Evolutionary conservation across 2,888 invertebrate genomes (phyloP).

Genomic region (Helobdella robusta): DNA sequence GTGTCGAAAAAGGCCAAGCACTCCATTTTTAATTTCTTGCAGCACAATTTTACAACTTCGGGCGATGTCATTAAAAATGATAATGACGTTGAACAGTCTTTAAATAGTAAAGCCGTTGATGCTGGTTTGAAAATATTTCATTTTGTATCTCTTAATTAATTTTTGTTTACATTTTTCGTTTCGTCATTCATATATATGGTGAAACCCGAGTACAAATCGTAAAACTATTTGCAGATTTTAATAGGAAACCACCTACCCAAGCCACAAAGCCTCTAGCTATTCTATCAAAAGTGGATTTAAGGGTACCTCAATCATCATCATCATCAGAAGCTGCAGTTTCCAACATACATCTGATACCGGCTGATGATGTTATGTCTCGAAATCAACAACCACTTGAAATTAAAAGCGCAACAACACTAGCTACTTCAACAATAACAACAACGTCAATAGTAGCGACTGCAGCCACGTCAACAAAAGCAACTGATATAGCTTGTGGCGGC

Average conservation of each 20-base stretch:
- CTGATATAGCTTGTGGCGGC: background rate
- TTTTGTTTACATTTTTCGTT: too few relatives aligned
- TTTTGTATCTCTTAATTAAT: too few relatives aligned
- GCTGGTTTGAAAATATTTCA: too few relatives aligned
- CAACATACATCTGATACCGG: background rate
- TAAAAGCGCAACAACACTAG: too few relatives aligned
- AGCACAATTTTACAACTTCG: conserved; percentile 6
- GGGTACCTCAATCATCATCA: background rate
- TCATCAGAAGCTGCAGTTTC: background rate
- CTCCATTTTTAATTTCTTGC: conserved; percentile 69
- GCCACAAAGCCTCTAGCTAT: conserved; percentile 28
- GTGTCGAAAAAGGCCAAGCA: conserved; percentile 61
- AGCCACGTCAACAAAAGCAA: too few relatives aligned
- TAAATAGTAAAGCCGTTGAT: too few relatives aligned
- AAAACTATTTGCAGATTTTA: background rate
- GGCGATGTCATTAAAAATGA: background rate
- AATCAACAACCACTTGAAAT: too few relatives aligned
- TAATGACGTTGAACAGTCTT: too few relatives aligned
- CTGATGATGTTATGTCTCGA: background rate
- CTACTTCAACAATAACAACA: too few relatives aligned
- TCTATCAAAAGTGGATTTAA: conserved; percentile 25
- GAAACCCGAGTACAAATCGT: too few relatives aligned
- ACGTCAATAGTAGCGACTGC: too few relatives aligned
- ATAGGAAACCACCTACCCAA: background rate
- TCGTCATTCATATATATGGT: too few relatives aligned